Evolutionary conservation across 2,888 invertebrate genomes (phyloP).

Genomic region (Amiota minor): DNA sequence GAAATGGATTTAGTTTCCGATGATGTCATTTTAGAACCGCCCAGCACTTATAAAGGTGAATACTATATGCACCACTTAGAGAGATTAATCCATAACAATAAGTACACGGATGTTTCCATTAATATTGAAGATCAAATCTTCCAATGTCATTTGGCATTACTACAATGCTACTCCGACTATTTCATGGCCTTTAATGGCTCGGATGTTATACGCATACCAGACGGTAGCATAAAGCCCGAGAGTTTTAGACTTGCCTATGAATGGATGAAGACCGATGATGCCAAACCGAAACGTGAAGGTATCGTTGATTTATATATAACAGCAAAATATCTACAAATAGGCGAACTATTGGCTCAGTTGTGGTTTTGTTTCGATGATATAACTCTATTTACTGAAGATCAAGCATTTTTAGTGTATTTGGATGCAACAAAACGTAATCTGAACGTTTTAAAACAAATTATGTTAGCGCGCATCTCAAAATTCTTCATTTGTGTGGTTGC

Average conservation of each 20-base stretch:
- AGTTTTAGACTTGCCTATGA: constrained; percentile 44
- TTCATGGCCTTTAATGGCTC: constrained; percentile 23
- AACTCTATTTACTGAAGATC: constrained; percentile 79
- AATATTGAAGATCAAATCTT: constrained; percentile 37
- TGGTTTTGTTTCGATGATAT: constrained; percentile 82
- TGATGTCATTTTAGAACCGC: neutral
- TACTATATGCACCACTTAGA: neutral
- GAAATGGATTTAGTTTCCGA: constrained; percentile 31
- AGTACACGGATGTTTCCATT: constrained; percentile 39
- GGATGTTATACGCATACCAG: neutral
- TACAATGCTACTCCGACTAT: constrained; percentile 37
- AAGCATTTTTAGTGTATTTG: constrained; percentile 57
- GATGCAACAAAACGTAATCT: constrained; percentile 75
- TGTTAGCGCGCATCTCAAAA: constrained; percentile 80
- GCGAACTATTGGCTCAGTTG: constrained; percentile 31
- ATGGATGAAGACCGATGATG: constrained; percentile 39
- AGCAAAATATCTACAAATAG: constrained; percentile 39
- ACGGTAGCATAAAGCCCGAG: constrained; percentile 12
- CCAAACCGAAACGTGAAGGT: constrained; percentile 1
- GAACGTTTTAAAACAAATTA: constrained; percentile 52
- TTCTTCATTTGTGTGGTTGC: constrained; percentile 84
- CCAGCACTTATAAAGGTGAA: neutral
- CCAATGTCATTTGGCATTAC: constrained; percentile 41
- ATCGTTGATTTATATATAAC: constrained; percentile 43
- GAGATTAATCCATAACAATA: neutral